These are phyloP conservation scores for Serinus canaria DNA, from an alignment of 2,113 vertebrate genomes.

Conservation along the genomic window DNA sequence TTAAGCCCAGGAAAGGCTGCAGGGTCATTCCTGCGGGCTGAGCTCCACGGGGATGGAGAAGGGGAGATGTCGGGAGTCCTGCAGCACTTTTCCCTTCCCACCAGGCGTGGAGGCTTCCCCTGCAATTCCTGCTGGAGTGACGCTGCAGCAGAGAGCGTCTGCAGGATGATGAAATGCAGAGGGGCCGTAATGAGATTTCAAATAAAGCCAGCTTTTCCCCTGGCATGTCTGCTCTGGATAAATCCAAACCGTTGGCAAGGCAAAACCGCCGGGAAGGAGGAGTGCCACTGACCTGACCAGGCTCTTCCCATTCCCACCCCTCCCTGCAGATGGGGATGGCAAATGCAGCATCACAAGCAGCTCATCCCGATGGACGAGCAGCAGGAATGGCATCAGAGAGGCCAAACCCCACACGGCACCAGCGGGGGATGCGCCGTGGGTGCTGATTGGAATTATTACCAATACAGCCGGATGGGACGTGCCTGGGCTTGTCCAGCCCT, in stretches of 20 bases:
- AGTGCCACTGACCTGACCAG: background rate
- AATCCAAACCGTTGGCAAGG: background rate
- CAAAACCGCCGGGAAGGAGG: background rate
- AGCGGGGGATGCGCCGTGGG: rapidly evolving
- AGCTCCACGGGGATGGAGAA: background rate
- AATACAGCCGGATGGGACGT: too few relatives aligned
- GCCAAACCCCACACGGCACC: rapidly evolving
- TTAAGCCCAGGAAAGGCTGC: background rate
- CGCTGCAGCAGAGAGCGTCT: background rate
- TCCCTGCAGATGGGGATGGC: background rate
- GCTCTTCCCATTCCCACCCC: background rate
- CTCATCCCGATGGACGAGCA: background rate
- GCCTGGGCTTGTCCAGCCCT: too few relatives aligned
- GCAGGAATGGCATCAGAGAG: rapidly evolving
- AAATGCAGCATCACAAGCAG: background rate
- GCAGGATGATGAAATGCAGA: constrained; percentile 59
- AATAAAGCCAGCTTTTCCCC: constrained; percentile 17
- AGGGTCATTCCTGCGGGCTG: background rate
- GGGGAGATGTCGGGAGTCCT: background rate
- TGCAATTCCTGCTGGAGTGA: background rate
- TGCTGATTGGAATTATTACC: background rate
- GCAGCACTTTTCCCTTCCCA: background rate
- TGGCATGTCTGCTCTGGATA: constrained; percentile 16
- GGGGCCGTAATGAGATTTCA: constrained; percentile 40
- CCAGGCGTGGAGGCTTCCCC: background rate